A percentile compares a stretch with the other conserved stretches of the same genome.
phyloP scores from a whole-genome alignment of 30 jellyfish, hydroid and myxozoan genomes.

The Turritopsis dohrnii region DNA sequence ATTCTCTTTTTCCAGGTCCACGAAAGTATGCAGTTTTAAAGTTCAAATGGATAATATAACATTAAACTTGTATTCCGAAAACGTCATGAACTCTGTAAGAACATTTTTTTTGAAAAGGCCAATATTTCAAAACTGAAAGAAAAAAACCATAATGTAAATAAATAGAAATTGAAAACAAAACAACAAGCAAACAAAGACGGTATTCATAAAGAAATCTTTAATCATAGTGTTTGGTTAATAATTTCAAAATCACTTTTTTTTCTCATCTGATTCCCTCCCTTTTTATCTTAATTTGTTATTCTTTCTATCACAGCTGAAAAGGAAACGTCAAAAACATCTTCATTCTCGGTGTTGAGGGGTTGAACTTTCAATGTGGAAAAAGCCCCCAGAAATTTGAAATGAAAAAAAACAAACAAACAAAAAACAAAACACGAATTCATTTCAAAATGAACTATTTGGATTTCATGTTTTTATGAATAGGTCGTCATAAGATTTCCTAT shows the following conservation, averaged over 20 bases:
- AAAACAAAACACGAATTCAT: background rate
- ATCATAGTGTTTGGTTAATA: background rate
- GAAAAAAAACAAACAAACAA: background rate
- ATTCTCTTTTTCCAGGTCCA: background rate
- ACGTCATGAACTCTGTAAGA: background rate
- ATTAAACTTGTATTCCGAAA: background rate
- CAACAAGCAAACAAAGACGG: background rate
- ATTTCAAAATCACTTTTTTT: too few species aligned
- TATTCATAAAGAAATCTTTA: background rate
- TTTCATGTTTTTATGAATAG: too few species aligned
- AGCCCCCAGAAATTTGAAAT: background rate
- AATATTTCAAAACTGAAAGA: background rate
- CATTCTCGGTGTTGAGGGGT: background rate
- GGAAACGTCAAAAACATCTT: background rate
- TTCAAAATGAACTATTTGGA: too few species aligned
- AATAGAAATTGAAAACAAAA: background rate
- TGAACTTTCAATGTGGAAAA: background rate
- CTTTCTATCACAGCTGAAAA: background rate
- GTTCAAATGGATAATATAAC: background rate
- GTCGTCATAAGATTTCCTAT: too few species aligned
- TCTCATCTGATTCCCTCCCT: background rate
- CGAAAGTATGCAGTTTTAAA: too few species aligned
- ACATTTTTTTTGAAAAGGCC: background rate
- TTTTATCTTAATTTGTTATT: background rate
- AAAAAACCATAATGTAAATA: background rate